A percentile compares a stretch with the other conserved stretches of the same genome.
Evolutionary conservation across 2,797 vertebrate genomes (phyloP).

Genomic region (Acanthurus tractus): DNA sequence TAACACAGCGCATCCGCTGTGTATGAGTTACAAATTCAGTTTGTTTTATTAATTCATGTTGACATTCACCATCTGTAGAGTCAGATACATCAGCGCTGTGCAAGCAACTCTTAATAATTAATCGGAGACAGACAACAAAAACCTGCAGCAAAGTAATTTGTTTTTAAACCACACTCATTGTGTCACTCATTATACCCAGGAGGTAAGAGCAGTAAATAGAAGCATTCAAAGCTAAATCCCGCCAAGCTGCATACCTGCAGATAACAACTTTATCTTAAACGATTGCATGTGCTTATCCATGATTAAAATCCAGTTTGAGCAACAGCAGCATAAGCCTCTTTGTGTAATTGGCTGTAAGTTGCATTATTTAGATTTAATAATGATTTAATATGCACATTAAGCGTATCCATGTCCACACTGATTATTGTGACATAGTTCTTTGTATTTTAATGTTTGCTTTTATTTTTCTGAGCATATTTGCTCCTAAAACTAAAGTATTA

Average conservation of each 20-base stretch:
- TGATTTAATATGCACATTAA: not conserved
- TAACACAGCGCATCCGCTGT: constrained; percentile 9
- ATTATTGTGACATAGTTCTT: not conserved
- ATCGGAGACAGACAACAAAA: constrained; percentile 48
- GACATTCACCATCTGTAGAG: constrained; percentile 25
- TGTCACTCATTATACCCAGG: constrained; percentile 29
- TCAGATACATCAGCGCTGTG: constrained; percentile 31
- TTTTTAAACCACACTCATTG: constrained; percentile 32
- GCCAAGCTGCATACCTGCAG: constrained; percentile 49
- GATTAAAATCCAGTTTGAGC: constrained; percentile 48
- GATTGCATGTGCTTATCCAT: constrained; percentile 44
- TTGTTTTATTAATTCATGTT: constrained; percentile 44
- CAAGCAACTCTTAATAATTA: constrained; percentile 29
- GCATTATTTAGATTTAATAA: constrained; percentile 17
- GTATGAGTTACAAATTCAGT: constrained; percentile 29
- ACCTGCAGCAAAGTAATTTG: constrained; percentile 33
- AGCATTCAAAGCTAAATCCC: constrained; percentile 47
- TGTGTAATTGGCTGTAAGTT: constrained; percentile 40
- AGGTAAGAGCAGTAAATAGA: constrained; percentile 40
- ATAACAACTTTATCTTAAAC: constrained; percentile 60
- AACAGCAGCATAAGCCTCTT: constrained; percentile 47
- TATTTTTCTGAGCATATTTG: too few relatives aligned
- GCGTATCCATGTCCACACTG: not conserved
- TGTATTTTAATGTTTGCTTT: not conserved
- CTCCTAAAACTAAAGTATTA: not conserved